Evolutionary conservation across 2,797 vertebrate species (phyloP).

Genomic region (Oceanodroma leucorhoa): DNA sequence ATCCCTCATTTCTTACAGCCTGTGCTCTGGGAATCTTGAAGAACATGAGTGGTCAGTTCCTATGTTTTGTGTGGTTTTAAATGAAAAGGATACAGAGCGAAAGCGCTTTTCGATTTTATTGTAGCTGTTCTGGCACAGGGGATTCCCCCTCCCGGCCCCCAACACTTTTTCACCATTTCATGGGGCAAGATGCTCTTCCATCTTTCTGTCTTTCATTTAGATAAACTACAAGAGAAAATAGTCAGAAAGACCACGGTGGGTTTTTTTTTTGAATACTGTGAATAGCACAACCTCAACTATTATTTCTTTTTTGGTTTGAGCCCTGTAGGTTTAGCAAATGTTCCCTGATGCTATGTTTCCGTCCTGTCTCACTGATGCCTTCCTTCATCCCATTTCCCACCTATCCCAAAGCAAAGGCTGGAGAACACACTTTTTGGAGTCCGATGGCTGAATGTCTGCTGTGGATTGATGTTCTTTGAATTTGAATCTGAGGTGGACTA

Average conservation of each 20-base stretch:
- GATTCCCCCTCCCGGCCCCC: rapidly evolving
- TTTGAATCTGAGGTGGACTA: neutral
- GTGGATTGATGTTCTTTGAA: neutral
- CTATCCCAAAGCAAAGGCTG: neutral
- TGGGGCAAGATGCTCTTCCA: neutral
- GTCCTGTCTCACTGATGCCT: neutral
- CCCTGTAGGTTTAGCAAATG: neutral
- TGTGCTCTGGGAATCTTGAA: neutral
- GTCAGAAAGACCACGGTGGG: neutral
- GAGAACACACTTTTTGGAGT: neutral
- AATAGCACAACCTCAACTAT: neutral
- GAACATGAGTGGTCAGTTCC: neutral
- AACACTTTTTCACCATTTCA: neutral
- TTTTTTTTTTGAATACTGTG: neutral
- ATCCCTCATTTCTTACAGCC: neutral
- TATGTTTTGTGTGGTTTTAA: neutral
- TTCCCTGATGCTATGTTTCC: neutral
- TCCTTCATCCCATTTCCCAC: neutral
- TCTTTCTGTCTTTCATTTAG: neutral
- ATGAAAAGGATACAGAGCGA: neutral
- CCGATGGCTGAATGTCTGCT: neutral
- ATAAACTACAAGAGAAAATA: neutral
- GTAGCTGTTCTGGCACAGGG: neutral
- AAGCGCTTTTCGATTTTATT: neutral
- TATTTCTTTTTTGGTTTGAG: neutral